Evolutionary conservation across 2,113 vertebrate genomes (phyloP).

Genomic region (Passer montanus): DNA sequence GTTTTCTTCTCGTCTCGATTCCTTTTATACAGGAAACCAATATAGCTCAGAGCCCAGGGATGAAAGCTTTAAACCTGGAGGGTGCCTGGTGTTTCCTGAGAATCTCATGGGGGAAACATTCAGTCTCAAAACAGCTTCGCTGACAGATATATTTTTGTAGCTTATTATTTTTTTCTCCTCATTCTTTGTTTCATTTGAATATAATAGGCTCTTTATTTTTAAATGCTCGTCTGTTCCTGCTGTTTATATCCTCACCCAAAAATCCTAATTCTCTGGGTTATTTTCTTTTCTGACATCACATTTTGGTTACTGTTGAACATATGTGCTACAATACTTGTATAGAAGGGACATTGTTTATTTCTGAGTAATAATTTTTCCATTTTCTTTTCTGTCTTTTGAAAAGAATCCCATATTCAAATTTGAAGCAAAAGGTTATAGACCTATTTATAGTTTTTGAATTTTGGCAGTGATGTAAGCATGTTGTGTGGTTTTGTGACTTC

Average conservation of each 20-base stretch:
- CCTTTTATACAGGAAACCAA: constrained; percentile 54
- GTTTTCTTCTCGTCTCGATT: constrained; percentile 47
- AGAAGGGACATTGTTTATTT: background rate
- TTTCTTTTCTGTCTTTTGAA: constrained; percentile 5
- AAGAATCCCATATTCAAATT: background rate
- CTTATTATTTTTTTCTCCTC: constrained; percentile 14
- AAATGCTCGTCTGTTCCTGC: constrained; percentile 38
- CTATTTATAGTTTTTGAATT: constrained; percentile 36
- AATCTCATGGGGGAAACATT: background rate
- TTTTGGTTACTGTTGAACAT: constrained; percentile 26
- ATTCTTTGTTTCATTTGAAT: constrained; percentile 52
- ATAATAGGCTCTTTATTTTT: constrained; percentile 53
- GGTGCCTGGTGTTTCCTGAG: constrained; percentile 57
- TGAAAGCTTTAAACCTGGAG: constrained; percentile 61
- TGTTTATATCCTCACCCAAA: constrained; percentile 17
- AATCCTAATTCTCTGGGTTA: background rate
- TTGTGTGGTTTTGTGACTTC: constrained; percentile 35
- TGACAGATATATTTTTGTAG: constrained; percentile 57
- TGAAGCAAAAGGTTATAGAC: constrained; percentile 10
- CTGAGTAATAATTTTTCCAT: constrained; percentile 1
- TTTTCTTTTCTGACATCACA: background rate
- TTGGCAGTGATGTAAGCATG: background rate
- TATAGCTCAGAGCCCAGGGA: constrained; percentile 19
- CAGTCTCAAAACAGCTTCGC: background rate
- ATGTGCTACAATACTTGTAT: background rate